A percentile compares a stretch with the other conserved stretches of the same genome.
Conservation (phyloP, 2,797 vertebrate species). For the Aulostomus chinensis region DNA sequence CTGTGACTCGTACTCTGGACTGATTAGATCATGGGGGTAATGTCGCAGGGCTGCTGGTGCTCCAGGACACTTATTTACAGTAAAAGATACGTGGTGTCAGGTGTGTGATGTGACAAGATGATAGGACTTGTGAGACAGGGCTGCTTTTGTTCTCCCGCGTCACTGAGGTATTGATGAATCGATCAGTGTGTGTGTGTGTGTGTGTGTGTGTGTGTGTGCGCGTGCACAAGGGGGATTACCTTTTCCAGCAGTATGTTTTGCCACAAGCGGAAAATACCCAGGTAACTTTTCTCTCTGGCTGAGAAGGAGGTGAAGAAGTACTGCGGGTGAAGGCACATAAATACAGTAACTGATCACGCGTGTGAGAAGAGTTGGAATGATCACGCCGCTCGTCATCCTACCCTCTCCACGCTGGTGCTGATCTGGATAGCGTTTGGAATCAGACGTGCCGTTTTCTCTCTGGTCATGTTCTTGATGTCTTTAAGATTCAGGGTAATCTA, state of each 20-base stretch:
- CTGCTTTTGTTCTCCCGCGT: no score
- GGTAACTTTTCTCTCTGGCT: constrained; percentile 90
- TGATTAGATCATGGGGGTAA: constrained; percentile 29
- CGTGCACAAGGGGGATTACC: constrained; percentile 73
- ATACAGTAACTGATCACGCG: neutral
- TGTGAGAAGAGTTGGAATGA: neutral
- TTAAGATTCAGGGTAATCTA: constrained; percentile 88
- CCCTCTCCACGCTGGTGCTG: constrained; percentile 87
- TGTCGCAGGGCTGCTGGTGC: constrained; percentile 10
- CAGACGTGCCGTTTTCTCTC: constrained; percentile 91
- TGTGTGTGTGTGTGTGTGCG: no score
- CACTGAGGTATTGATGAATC: no score
- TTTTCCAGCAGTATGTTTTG: constrained; percentile 90
- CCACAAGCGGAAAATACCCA: constrained; percentile 90
- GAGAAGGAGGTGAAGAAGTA: constrained; percentile 93
- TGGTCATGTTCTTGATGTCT: constrained; percentile 86
- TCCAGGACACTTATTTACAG: neutral
- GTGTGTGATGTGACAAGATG: no score
- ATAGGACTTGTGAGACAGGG: neutral
- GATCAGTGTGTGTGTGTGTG: no score
- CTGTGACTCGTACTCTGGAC: constrained; percentile 43
- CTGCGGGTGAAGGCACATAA: constrained; percentile 60
- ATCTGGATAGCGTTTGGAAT: constrained; percentile 97
- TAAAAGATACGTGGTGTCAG: neutral
- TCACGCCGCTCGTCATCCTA: constrained; percentile 33